Evolutionary conservation across 2,888 invertebrate species (phyloP).

Genomic region (Caenorhabditis doughertyi): DNA sequence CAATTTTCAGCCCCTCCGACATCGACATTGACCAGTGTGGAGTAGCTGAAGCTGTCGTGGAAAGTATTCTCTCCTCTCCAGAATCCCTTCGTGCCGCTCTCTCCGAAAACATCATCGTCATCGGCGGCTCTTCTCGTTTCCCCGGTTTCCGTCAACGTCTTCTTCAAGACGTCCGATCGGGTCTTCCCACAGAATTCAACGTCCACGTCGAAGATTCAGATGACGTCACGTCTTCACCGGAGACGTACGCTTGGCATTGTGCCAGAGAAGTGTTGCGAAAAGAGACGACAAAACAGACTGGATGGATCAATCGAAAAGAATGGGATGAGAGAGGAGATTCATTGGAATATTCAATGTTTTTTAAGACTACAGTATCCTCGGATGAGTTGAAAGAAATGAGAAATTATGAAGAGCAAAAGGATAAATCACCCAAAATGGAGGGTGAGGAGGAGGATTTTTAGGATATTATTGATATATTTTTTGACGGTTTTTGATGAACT

Average conservation of each 20-base stretch:
- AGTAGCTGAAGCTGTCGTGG: conserved; percentile 84
- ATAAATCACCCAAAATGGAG: conserved; percentile 26
- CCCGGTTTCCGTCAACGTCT: conserved; percentile 91
- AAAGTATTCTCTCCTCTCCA: conserved; percentile 75
- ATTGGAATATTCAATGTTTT: conserved; percentile 53
- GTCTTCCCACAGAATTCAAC: conserved; percentile 57
- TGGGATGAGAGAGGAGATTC: conserved; percentile 74
- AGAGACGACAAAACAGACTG: conserved; percentile 1
- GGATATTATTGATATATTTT: background rate
- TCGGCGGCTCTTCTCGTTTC: conserved; percentile 90
- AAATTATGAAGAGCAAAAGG: conserved; percentile 6
- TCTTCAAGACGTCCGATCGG: conserved; percentile 61
- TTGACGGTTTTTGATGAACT: too few relatives aligned
- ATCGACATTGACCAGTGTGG: conserved; percentile 94
- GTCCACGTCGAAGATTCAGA: conserved; percentile 39
- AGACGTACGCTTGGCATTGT: conserved; percentile 75
- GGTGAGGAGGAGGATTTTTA: conserved; percentile 8
- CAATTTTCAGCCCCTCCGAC: conserved; percentile 89
- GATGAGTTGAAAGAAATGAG: conserved; percentile 29
- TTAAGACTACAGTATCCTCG: conserved; percentile 21
- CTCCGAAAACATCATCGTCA: conserved; percentile 88
- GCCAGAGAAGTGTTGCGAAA: conserved; percentile 48
- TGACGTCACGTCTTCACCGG: conserved; percentile 64
- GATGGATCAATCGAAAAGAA: conserved; percentile 71
- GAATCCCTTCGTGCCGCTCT: conserved; percentile 88